phyloP scores from a whole-genome alignment of 2,888 invertebrate genomes.

The Pediacus dermestoides region DNA sequence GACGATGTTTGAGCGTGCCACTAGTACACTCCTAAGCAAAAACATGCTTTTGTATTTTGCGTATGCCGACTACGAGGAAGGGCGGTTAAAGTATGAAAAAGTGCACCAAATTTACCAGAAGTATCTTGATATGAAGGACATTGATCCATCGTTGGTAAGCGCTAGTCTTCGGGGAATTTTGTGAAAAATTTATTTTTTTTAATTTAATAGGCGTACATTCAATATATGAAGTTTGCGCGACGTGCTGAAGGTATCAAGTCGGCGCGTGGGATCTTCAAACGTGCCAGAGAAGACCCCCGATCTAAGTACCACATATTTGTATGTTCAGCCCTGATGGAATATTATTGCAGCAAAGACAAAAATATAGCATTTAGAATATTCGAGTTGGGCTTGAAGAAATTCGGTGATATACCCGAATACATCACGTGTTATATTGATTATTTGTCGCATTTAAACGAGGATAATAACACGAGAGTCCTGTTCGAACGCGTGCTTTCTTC shows the following conservation, averaged over 20 bases:
- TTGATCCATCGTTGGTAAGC: conserved; percentile 90
- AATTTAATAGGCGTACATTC: conserved; percentile 79
- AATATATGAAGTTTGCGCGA: conserved; percentile 98
- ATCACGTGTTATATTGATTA: conserved; percentile 96
- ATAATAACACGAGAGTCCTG: conserved; percentile 98
- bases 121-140: conserved; percentile 81
- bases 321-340: conserved; percentile 97
- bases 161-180: too few relatives aligned
- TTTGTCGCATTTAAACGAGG: conserved; percentile 96
- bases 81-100: conserved; percentile 92
- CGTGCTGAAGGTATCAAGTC: conserved; percentile 97
- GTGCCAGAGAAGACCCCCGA: conserved; percentile 85
- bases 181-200: conserved; percentile 19
- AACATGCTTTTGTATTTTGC: conserved; percentile 96
- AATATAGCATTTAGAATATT: conserved; percentile 95
- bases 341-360: conserved; percentile 97
- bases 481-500: conserved; percentile 96
- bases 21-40: conserved; percentile 80
- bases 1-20: conserved; percentile 92
- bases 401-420: conserved; percentile 91
- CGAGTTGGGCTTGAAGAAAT: conserved; percentile 95
- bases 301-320: conserved; percentile 92
- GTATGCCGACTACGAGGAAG: conserved; percentile 98
- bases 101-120: conserved; percentile 94
- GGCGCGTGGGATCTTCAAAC: conserved; percentile 90